These are phyloP conservation scores for Climacteris rufus DNA, from an alignment of 2,113 vertebrate species.

Conservation along the genomic window DNA sequence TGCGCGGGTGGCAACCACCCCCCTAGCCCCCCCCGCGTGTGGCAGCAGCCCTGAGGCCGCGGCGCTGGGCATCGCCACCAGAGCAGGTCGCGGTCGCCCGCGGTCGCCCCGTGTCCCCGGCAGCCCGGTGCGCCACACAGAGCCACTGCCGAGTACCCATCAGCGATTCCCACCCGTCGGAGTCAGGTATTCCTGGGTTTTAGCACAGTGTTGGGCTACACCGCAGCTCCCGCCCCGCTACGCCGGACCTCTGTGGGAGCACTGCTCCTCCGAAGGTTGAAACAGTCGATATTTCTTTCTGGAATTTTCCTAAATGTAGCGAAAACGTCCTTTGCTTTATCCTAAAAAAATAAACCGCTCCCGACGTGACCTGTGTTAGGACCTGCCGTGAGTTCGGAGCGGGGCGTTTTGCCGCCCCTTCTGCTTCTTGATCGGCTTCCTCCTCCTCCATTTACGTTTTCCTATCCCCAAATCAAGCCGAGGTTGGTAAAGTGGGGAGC, in stretches of 20 bases:
- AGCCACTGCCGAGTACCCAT: not conserved
- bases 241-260: not conserved
- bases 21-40: no score
- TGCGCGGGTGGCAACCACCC: not conserved
- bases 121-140: not conserved
- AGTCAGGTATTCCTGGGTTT: not conserved
- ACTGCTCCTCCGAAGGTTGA: not conserved
- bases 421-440: not conserved
- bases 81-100: not conserved
- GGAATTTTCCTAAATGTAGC: conserved; percentile 14
- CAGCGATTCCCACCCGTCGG: not conserved
- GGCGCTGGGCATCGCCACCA: not conserved
- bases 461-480: not conserved
- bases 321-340: not conserved
- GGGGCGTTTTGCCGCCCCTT: not conserved
- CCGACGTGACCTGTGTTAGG: not conserved
- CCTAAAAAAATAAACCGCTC: not conserved
- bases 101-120: not conserved
- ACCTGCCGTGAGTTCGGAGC: not conserved
- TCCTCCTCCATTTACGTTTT: not conserved
- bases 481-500: not conserved
- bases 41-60: not conserved
- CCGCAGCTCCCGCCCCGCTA: not conserved
- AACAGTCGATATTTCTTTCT: not conserved
- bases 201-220: not conserved